phyloP scores from a whole-genome alignment of 2,888 invertebrate genomes.

The Thymelicus sylvestris region DNA sequence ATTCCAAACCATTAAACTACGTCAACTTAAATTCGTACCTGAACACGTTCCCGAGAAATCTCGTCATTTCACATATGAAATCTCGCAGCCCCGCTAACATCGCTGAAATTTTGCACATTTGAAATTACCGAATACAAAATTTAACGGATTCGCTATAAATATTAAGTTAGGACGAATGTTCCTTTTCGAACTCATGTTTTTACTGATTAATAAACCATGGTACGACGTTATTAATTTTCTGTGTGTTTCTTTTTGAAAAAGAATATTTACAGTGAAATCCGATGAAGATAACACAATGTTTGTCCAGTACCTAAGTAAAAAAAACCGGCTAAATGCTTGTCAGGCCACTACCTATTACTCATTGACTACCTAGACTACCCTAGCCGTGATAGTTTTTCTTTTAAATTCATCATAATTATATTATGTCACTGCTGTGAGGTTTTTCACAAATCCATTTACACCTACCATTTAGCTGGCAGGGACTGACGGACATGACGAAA shows the following conservation, averaged over 20 bases:
- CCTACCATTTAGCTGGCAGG: too few relatives aligned
- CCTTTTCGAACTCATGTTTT: neutral
- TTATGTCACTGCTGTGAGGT: too few relatives aligned
- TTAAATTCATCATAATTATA: too few relatives aligned
- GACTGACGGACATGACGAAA: too few relatives aligned
- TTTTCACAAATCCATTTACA: too few relatives aligned
- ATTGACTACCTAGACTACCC: too few relatives aligned
- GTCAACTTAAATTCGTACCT: slow-evolving; percentile 1
- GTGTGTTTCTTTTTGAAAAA: neutral
- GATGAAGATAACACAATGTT: too few relatives aligned
- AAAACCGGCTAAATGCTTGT: too few relatives aligned
- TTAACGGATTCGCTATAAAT: neutral
- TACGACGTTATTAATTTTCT: neutral
- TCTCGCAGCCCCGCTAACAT: neutral
- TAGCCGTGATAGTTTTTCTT: too few relatives aligned
- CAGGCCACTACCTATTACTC: too few relatives aligned
- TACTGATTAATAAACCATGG: slow-evolving; percentile 2
- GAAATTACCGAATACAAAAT: neutral
- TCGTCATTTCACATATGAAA: neutral
- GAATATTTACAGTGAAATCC: too few relatives aligned
- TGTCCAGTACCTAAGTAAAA: too few relatives aligned
- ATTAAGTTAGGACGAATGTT: neutral
- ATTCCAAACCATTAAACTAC: slow-evolving; percentile 8
- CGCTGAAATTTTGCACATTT: neutral
- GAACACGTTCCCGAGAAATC: neutral